These are phyloP conservation scores for Riptortus pedestris DNA, from an alignment of 1,140 invertebrate genomes.

Conservation along the genomic window DNA sequence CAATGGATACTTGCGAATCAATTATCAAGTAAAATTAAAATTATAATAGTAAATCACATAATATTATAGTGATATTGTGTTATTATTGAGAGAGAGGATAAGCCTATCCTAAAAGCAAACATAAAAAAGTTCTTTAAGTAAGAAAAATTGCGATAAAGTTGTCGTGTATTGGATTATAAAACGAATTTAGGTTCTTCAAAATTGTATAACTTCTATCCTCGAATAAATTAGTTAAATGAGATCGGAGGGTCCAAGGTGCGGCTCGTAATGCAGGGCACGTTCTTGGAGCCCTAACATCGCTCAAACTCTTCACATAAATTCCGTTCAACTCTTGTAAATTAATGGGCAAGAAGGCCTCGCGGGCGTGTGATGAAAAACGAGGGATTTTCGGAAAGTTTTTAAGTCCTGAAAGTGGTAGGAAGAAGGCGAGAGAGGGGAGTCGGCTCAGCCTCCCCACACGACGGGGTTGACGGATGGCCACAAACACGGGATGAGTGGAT, in stretches of 20 bases:
- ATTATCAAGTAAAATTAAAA: too few relatives aligned
- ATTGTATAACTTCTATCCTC: not conserved
- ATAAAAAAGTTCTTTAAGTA: too few relatives aligned
- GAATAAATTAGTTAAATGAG: conserved; percentile 14
- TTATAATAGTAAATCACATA: too few relatives aligned
- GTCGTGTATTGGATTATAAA: not conserved
- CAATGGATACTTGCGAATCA: too few relatives aligned
- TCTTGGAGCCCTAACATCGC: not conserved
- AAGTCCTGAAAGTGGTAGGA: not conserved
- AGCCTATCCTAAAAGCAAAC: too few relatives aligned
- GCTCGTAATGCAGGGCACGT: conserved; percentile 7
- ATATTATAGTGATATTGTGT: too few relatives aligned
- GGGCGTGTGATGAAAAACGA: conserved; percentile 17
- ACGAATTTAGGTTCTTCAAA: too few relatives aligned
- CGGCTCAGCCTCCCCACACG: not conserved
- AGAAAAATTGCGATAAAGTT: not conserved
- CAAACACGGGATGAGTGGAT: conserved; percentile 10
- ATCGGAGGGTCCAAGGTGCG: not conserved
- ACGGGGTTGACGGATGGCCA: conserved; percentile 12
- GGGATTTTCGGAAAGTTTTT: conserved; percentile 1
- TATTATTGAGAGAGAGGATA: too few relatives aligned
- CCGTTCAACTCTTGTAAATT: conserved; percentile 15
- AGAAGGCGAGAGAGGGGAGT: not conserved
- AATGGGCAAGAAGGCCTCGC: not conserved
- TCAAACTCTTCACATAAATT: conserved; percentile 18